Conservation (phyloP, 1,140 invertebrate species). For the Drosophila lacteicornis region DNA sequence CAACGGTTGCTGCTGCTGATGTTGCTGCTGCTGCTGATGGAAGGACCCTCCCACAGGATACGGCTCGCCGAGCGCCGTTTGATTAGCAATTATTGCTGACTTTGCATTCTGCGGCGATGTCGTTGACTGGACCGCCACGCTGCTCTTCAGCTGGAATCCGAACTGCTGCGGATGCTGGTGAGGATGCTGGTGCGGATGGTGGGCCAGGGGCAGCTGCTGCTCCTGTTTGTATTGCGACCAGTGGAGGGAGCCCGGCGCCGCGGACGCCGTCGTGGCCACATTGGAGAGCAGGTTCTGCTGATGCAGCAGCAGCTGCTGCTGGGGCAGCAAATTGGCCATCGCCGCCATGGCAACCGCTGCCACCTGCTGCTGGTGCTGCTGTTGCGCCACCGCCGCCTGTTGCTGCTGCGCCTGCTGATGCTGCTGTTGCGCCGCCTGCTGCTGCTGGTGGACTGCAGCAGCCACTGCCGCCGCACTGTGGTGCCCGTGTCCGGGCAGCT, state of each 20-base stretch:
- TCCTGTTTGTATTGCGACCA: slow-evolving; percentile 81
- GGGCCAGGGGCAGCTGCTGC: slow-evolving; percentile 52
- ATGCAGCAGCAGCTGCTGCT: slow-evolving; percentile 80
- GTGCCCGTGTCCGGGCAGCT: slow-evolving; percentile 67
- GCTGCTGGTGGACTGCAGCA: slow-evolving; percentile 71
- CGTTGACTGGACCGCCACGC: slow-evolving; percentile 72
- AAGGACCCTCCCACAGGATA: slow-evolving; percentile 53
- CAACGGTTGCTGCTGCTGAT: slow-evolving; percentile 79
- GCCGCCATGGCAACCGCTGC: slow-evolving; percentile 83
- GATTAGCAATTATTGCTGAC: slow-evolving; percentile 84
- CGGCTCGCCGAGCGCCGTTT: slow-evolving; percentile 70
- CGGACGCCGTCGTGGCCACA: slow-evolving; percentile 66
- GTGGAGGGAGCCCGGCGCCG: slow-evolving; percentile 65
- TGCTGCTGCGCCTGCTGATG: slow-evolving; percentile 75
- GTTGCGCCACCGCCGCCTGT: slow-evolving; percentile 66
- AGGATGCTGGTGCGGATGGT: slow-evolving; percentile 49
- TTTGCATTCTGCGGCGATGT: slow-evolving; percentile 79
- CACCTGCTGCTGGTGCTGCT: slow-evolving; percentile 81
- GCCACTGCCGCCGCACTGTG: slow-evolving; percentile 64
- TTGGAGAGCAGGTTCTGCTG: slow-evolving; percentile 80
- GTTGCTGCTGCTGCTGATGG: slow-evolving; percentile 48
- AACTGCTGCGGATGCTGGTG: slow-evolving; percentile 73
- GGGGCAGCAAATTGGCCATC: slow-evolving; percentile 82
- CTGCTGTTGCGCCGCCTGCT: slow-evolving; percentile 45
- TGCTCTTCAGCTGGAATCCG: slow-evolving; percentile 76